Base-by-base conservation (phyloP, 2,888 invertebrate genomes). In the Phalangium opilio region DNA sequence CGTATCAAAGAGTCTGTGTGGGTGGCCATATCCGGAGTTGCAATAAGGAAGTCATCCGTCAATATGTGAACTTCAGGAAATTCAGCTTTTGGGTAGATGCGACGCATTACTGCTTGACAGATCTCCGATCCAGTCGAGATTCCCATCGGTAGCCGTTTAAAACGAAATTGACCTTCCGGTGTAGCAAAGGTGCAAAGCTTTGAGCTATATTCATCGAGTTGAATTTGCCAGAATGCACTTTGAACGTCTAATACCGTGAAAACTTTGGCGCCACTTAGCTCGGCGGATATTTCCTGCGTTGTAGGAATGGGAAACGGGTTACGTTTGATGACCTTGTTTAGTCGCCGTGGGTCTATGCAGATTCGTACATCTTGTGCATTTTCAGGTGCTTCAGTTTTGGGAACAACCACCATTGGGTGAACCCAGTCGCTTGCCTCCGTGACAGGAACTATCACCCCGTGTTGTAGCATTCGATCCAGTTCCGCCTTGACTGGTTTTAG, bases 401-500 rank as follows among this genome's bases (percentile, higher is more conserved):
- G 10, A 17, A 50, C 36, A n/a, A 50, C 47, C 14, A 47, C 47
- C 20, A 44, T 50, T 12, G 15, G 36, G 19, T 20, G 33, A 1
- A 39, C 36, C 32, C 36, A 45, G 15, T 49, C 41, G 5, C 36
- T 41, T 18, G 15, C 15, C 41, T 41, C 32, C 7, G 38, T 2
- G 12, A 40, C 41, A 39, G 38, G 18, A 7, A 32, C 35, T 14
- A 41, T 45, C 7, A 49, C 34, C 3, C 49, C 49, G 17, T 18
- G 7, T 20, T 35, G 27, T 12, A 34, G 41, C 49, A 45, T 49
- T 18, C 15, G 14, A 8, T 41, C 3, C 20, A 49, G 43, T 41
- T 49, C 49, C 32, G 12, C 17, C 38, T 49, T 45, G n/a, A 45
- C 45, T 48, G 38, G 40, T n/a, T 44, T 33, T 17, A 43, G 39